These are phyloP conservation scores for Suncus etruscus DNA, from an alignment of 2,113 vertebrate genomes.

Conservation along the genomic window DNA sequence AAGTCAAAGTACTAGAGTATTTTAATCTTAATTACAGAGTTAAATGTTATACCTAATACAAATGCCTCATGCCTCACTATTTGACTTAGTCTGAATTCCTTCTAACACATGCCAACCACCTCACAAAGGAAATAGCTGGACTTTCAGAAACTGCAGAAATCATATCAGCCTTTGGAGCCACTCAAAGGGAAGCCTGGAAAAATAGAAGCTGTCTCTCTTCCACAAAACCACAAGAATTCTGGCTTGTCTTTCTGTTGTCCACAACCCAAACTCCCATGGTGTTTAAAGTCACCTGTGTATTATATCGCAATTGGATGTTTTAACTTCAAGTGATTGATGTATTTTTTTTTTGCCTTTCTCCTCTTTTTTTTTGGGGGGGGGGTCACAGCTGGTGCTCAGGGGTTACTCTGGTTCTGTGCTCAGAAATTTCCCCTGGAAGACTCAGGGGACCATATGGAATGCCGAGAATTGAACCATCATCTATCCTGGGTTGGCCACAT, in stretches of 20 bases:
- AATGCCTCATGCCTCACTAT: not conserved
- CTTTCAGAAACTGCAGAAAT: not conserved
- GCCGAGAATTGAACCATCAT: no score
- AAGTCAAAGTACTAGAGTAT: not conserved
- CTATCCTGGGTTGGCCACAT: not conserved
- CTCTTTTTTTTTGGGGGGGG: no score
- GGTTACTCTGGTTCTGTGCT: no score
- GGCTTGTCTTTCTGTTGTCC: not conserved
- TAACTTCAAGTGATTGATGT: conserved; percentile 1
- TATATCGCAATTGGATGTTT: not conserved
- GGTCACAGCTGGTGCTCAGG: no score
- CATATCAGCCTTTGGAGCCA: not conserved
- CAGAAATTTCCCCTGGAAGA: no score
- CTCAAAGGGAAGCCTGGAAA: rapidly evolving
- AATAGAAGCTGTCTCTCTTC: no score
- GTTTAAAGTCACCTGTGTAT: not conserved
- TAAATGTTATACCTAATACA: not conserved
- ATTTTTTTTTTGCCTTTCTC: conserved; percentile 26
- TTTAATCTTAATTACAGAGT: not conserved
- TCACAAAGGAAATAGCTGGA: not conserved
- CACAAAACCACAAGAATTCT: not conserved
- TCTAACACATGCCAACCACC: not conserved
- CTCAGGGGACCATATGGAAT: no score
- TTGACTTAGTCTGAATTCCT: no score
- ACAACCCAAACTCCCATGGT: not conserved